Base-by-base conservation (phyloP, 2,797 vertebrate genomes). In the Danio aesculapii region DNA sequence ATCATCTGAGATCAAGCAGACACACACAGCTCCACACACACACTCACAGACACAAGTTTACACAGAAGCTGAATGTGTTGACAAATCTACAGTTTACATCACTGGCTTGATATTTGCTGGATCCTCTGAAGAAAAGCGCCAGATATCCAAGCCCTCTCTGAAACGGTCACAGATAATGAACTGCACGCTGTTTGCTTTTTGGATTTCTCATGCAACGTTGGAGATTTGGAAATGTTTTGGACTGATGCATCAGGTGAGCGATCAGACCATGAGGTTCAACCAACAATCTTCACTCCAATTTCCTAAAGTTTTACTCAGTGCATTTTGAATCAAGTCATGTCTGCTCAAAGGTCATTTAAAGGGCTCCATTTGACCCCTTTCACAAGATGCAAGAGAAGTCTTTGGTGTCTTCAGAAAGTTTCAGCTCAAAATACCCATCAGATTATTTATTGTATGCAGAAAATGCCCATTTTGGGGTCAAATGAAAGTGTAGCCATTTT, bases 41-140 rank as follows among this genome's bases (percentile, higher is more conserved):
- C 30, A 30, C n/a, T 52, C 11, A 39, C 57, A 62, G 72, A 74
- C 30, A 69, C 47, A 58, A 82, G 81, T 79, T 86, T 80, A 83
- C 79, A 75, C 72, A 81, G 69, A 78, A 70, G 16, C 14, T 30
- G 11, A 30, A 30, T 6, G 44, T 74, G 71, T 43, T 52, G 58
- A 55, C 70, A 82, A 78, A 82, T 81, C 73, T 46, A n/a, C 49
- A 75, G 75, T 77, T 84, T 75, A 75, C 44, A 86, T 83, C 75
- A 64, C 69, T 77, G 55, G 66, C 75, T 71, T 79, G 57, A 67
- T 41, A 39, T 84, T 52, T 49, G 76, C 17, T 61, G 41, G 77
- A 83, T 85, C 59, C 53, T 49, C 41, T 69, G 43, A 5, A 16
- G 43, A 68, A 66, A 64, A 14, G 6, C 4, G 8, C 8, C 12